These are phyloP conservation scores for Parasteatoda lunata DNA, from an alignment of 2,888 invertebrate species.

Conservation along the genomic window DNA sequence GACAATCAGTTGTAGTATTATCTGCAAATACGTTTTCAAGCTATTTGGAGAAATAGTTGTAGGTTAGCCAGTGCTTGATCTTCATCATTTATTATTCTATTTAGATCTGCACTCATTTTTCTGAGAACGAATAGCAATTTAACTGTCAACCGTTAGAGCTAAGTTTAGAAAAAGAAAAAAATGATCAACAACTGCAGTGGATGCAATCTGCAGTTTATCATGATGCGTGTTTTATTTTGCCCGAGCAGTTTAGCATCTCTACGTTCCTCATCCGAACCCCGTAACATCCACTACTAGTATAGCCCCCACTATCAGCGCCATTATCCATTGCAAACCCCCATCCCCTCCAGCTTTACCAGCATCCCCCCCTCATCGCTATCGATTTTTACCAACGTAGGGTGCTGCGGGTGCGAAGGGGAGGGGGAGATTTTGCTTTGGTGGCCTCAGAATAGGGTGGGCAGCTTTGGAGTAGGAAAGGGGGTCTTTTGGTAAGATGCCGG, in stretches of 20 bases:
- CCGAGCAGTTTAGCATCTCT: slow-evolving; percentile 53
- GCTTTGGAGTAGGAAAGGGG: slow-evolving; percentile 45
- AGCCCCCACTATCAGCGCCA: slow-evolving; percentile 61
- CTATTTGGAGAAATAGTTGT: no score
- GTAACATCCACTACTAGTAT: slow-evolving; percentile 60
- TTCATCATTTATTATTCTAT: no score
- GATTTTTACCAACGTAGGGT: slow-evolving; percentile 40
- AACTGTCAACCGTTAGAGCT: slow-evolving; percentile 31
- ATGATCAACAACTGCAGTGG: slow-evolving; percentile 33
- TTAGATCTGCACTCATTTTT: no score
- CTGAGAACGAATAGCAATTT: no score
- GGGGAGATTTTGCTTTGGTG: slow-evolving; percentile 27
- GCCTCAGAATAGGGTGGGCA: slow-evolving; percentile 25
- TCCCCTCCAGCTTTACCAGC: slow-evolving; percentile 17
- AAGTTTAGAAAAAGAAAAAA: slow-evolving; percentile 29
- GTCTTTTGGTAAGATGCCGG: slow-evolving; percentile 35
- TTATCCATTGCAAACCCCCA: slow-evolving; percentile 49
- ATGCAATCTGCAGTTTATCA: slow-evolving; percentile 33
- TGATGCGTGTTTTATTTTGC: slow-evolving; percentile 52
- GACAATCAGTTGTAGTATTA: no score
- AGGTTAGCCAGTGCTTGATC: no score
- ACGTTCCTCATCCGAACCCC: slow-evolving; percentile 17
- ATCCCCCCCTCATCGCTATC: slow-evolving; percentile 55
- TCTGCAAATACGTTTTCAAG: no score
- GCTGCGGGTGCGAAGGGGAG: slow-evolving; percentile 3